These are phyloP conservation scores for Tholera decimalis DNA, from an alignment of 2,888 invertebrate species.

Conservation along the genomic window DNA sequence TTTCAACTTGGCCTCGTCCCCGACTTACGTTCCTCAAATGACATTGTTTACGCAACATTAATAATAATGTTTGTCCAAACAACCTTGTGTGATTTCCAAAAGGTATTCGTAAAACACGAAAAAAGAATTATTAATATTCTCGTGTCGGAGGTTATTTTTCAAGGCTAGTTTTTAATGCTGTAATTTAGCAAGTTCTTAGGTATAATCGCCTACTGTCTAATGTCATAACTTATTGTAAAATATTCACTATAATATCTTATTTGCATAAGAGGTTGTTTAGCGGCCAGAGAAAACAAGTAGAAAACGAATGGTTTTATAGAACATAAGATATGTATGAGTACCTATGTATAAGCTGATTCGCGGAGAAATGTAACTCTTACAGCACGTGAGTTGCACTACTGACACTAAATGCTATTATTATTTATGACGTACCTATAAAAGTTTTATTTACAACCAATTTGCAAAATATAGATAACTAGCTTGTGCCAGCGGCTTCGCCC, in stretches of 20 bases:
- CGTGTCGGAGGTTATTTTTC: constrained; percentile 38
- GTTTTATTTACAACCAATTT: too few relatives aligned
- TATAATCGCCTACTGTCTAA: constrained; percentile 18
- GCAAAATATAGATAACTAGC: too few relatives aligned
- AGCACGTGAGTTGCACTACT: background rate
- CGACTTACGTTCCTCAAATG: constrained; percentile 10
- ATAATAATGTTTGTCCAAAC: constrained; percentile 20
- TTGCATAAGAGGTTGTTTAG: constrained; percentile 15
- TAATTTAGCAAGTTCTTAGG: constrained; percentile 22
- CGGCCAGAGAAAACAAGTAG: background rate
- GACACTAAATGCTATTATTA: background rate
- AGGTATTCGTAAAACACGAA: constrained; percentile 15
- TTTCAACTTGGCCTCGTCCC: constrained; percentile 18
- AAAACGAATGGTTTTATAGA: background rate
- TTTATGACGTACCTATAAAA: too few relatives aligned
- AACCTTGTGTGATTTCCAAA: constrained; percentile 37
- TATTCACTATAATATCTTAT: background rate
- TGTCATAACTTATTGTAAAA: constrained; percentile 3
- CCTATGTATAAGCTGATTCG: too few relatives aligned
- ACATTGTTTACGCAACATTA: constrained; percentile 9
- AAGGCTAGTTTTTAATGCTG: constrained; percentile 34
- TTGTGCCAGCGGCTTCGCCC: too few relatives aligned
- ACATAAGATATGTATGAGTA: background rate
- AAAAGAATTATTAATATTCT: constrained; percentile 28
- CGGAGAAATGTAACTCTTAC: too few relatives aligned